Conservation (phyloP, 2,888 invertebrate species). For the Acronicta alni region DNA sequence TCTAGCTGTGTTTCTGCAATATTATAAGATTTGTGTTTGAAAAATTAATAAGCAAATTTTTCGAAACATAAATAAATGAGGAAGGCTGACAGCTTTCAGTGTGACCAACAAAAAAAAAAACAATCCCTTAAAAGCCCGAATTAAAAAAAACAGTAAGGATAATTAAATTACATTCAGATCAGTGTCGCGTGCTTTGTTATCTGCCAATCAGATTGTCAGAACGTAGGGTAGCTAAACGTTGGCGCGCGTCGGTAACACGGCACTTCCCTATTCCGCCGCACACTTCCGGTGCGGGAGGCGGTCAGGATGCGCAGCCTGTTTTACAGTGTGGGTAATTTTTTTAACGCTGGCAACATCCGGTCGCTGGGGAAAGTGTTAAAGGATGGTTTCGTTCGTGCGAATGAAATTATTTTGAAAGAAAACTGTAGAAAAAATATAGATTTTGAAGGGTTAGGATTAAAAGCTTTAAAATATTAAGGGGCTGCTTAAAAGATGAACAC, state of each 20-base stretch:
- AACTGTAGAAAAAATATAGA: too few relatives aligned
- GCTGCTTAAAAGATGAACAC: too few relatives aligned
- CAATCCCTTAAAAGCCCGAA: neutral
- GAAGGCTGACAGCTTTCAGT: too few relatives aligned
- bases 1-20: too few relatives aligned
- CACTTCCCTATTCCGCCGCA: constrained; percentile 54
- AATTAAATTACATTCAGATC: constrained; percentile 48
- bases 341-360: constrained; percentile 27
- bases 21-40: too few relatives aligned
- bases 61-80: too few relatives aligned
- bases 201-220: constrained; percentile 45
- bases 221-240: constrained; percentile 63
- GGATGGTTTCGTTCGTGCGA: constrained; percentile 11
- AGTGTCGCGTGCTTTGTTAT: constrained; percentile 54
- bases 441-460: too few relatives aligned
- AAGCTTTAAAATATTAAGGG: too few relatives aligned
- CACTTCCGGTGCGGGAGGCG: constrained; percentile 57
- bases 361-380: constrained; percentile 33
- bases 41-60: too few relatives aligned
- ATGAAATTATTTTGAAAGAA: too few relatives aligned
- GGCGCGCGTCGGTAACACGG: constrained; percentile 63
- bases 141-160: constrained; percentile 26
- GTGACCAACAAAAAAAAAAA: neutral
- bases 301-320: constrained; percentile 46
- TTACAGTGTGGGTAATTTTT: constrained; percentile 46